phyloP scores from a whole-genome alignment of 1,140 invertebrate species.

The Drosophila burlai region DNA sequence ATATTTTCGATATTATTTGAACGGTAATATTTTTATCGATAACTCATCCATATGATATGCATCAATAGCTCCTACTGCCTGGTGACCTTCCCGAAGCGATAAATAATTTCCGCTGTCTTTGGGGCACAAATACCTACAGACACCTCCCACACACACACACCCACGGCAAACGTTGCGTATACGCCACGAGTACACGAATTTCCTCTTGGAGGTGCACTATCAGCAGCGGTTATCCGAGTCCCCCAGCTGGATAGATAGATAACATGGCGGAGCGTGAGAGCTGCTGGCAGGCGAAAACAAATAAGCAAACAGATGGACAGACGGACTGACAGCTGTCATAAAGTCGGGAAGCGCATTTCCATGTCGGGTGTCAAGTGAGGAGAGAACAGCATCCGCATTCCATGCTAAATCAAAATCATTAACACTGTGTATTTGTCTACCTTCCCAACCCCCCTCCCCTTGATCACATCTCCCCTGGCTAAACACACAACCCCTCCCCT shows the following conservation, averaged over 20 bases:
- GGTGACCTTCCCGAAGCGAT: slow-evolving; percentile 8
- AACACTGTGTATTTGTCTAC: slow-evolving; percentile 75
- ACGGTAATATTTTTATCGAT: neutral
- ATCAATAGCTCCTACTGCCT: slow-evolving; percentile 1
- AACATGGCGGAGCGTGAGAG: slow-evolving; percentile 8
- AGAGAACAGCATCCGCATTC: slow-evolving; percentile 17
- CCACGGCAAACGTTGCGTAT: slow-evolving; percentile 17
- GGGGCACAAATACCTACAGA: neutral
- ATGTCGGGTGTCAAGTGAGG: slow-evolving; percentile 52
- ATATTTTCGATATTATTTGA: neutral
- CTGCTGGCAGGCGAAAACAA: slow-evolving; percentile 11
- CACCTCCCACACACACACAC: neutral
- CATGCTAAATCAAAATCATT: slow-evolving; percentile 66
- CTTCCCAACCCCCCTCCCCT: slow-evolving; percentile 1
- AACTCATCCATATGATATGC: neutral
- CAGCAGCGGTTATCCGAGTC: slow-evolving; percentile 17
- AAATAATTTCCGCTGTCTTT: slow-evolving; percentile 43
- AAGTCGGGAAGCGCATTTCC: slow-evolving; percentile 65
- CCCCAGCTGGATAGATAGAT: slow-evolving; percentile 14
- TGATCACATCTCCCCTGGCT: neutral
- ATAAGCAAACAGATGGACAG: slow-evolving; percentile 36
- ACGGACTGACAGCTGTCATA: slow-evolving; percentile 62
- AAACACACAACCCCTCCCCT: slow-evolving; percentile 1
- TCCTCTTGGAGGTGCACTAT: slow-evolving; percentile 38
- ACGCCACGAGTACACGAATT: slow-evolving; percentile 36